phyloP scores from a whole-genome alignment of 2,113 vertebrate genomes.

The Verasper variegatus region DNA sequence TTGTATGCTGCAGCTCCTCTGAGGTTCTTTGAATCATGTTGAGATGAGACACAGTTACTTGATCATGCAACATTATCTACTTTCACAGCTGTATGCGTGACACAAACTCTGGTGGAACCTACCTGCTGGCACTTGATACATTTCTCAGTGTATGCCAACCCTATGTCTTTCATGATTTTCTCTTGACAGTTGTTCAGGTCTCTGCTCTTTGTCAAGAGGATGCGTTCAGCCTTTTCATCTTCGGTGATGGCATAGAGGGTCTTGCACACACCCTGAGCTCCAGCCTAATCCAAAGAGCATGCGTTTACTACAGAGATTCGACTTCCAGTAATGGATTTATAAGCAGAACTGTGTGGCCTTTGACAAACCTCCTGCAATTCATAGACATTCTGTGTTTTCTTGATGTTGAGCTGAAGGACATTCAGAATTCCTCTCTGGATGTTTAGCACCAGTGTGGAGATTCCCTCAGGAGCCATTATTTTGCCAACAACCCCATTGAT shows the following conservation, averaged over 20 bases:
- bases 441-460: constrained; percentile 79
- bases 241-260: constrained; percentile 85
- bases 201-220: constrained; percentile 82
- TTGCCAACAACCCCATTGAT: constrained; percentile 77
- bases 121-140: constrained; percentile 76
- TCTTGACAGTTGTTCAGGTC: constrained; percentile 86
- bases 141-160: constrained; percentile 80
- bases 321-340: neutral
- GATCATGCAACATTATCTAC: neutral
- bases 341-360: neutral
- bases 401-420: constrained; percentile 82
- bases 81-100: neutral
- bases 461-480: constrained; percentile 77
- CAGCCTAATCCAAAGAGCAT: constrained; percentile 72
- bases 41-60: constrained; percentile 6
- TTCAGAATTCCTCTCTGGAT: constrained; percentile 84
- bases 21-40: constrained; percentile 80
- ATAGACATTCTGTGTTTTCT: constrained; percentile 86
- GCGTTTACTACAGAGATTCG: neutral
- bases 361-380: constrained; percentile 85
- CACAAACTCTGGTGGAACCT: neutral
- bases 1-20: constrained; percentile 80
- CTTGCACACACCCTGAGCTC: constrained; percentile 88
- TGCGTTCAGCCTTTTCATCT: constrained; percentile 71
- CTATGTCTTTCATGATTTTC: constrained; percentile 78